These are phyloP conservation scores for Machaerirhynchus nigripectus DNA, from an alignment of 2,113 vertebrate genomes.

Conservation along the genomic window DNA sequence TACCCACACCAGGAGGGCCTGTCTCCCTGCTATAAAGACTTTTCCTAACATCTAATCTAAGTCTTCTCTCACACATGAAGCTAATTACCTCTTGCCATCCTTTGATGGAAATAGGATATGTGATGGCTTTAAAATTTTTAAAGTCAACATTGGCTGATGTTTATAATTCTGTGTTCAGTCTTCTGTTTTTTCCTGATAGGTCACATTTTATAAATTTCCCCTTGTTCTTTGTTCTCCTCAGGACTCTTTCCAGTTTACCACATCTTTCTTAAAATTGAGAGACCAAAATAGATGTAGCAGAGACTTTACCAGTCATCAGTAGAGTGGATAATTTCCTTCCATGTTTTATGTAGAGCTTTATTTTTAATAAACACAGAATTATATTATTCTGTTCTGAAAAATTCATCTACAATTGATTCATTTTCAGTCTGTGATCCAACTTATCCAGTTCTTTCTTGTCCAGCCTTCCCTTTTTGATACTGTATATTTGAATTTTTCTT, in stretches of 20 bases:
- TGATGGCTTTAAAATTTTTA: constrained; percentile 20
- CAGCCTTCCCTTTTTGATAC: background rate
- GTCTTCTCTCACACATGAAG: constrained; percentile 21
- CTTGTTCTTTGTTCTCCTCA: constrained; percentile 44
- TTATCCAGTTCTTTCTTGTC: background rate
- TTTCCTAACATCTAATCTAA: background rate
- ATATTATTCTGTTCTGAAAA: constrained; percentile 35
- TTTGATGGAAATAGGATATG: constrained; percentile 14
- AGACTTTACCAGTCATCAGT: constrained; percentile 30
- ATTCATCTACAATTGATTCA: constrained; percentile 10
- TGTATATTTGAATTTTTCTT: background rate
- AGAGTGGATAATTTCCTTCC: constrained; percentile 43
- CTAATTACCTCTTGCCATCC: constrained; percentile 13
- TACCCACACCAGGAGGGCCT: background rate
- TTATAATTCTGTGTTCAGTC: constrained; percentile 26
- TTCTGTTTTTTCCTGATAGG: constrained; percentile 27
- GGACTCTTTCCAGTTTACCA: constrained; percentile 40
- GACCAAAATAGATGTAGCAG: constrained; percentile 33
- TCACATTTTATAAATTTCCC: constrained; percentile 51
- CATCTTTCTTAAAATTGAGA: constrained; percentile 33
- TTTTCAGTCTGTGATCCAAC: background rate
- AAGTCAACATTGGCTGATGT: constrained; percentile 27
- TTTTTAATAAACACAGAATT: constrained; percentile 55
- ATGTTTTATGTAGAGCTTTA: constrained; percentile 24
- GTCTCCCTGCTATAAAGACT: background rate